These are phyloP conservation scores for Drosophila ustulata DNA, from an alignment of 2,888 invertebrate species.

Conservation along the genomic window DNA sequence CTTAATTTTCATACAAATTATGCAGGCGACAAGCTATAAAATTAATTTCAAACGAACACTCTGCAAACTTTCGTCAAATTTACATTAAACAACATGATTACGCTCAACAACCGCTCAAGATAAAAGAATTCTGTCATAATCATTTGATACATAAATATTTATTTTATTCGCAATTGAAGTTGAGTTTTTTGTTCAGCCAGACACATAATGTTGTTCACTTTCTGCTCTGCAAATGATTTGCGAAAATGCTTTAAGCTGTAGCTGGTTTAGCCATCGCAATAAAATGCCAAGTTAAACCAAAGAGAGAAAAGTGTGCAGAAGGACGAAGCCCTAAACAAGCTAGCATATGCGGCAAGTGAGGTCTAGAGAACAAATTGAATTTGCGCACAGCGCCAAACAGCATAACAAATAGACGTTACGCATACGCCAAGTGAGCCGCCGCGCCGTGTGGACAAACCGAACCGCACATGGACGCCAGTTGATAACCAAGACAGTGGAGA, in stretches of 20 bases:
- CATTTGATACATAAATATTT: background rate
- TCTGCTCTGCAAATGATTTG: no score
- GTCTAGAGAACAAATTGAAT: constrained; percentile 68
- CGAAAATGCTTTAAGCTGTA: no score
- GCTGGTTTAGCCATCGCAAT: background rate
- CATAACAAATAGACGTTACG: constrained; percentile 75
- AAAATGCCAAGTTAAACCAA: constrained; percentile 34
- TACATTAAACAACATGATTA: constrained; percentile 20
- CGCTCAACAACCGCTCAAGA: background rate
- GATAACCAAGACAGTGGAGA: constrained; percentile 63
- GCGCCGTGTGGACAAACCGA: constrained; percentile 23
- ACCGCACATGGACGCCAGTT: constrained; percentile 60
- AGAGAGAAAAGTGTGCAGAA: background rate
- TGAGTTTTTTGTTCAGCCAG: background rate
- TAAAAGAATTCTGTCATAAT: background rate
- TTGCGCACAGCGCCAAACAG: constrained; percentile 64
- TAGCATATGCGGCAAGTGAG: constrained; percentile 47
- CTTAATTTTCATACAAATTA: constrained; percentile 63
- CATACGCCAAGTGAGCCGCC: constrained; percentile 60
- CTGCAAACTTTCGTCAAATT: constrained; percentile 28
- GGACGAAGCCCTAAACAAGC: constrained; percentile 53
- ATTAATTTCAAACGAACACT: constrained; percentile 53
- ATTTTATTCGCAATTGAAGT: background rate
- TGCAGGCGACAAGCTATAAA: constrained; percentile 62
- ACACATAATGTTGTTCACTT: background rate